Conservation (phyloP, 2,888 invertebrate species). For the Synanthedon andrenaeformis region DNA sequence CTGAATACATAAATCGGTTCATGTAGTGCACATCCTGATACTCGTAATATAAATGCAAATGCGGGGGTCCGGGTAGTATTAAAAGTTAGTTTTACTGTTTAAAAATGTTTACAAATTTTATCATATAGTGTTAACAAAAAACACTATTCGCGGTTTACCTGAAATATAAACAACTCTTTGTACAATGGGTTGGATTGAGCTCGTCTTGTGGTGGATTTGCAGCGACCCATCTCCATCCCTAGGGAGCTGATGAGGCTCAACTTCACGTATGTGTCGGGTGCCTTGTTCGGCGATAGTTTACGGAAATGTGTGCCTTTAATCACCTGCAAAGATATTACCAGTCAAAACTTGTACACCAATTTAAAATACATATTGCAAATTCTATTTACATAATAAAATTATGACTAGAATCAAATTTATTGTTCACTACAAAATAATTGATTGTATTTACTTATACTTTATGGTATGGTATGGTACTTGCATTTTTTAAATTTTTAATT, state of each 20-base stretch:
- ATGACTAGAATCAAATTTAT: neutral
- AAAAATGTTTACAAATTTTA: too few species aligned
- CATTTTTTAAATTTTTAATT: too few species aligned
- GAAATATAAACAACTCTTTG: slow-evolving; percentile 96
- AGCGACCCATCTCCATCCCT: slow-evolving; percentile 92
- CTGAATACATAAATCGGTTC: too few species aligned
- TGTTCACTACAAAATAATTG: neutral
- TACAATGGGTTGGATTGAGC: slow-evolving; percentile 96
- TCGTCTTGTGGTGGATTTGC: slow-evolving; percentile 91
- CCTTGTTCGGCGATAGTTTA: slow-evolving; percentile 80
- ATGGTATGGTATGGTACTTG: too few species aligned
- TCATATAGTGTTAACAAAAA: too few species aligned
- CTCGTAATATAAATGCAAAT: too few species aligned
- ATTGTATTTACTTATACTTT: too few species aligned
- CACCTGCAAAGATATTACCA: slow-evolving; percentile 28
- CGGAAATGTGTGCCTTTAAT: slow-evolving; percentile 78
- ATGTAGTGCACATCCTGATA: too few species aligned
- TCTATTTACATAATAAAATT: neutral
- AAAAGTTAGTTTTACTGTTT: too few species aligned
- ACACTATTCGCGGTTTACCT: slow-evolving; percentile 62
- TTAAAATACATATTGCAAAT: neutral
- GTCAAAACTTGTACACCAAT: neutral
- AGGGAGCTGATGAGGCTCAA: slow-evolving; percentile 91
- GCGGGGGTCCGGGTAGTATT: too few species aligned
- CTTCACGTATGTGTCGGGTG: slow-evolving; percentile 95